Base-by-base conservation (phyloP, 2,113 vertebrate species). In the Syrrhaptes paradoxus region DNA sequence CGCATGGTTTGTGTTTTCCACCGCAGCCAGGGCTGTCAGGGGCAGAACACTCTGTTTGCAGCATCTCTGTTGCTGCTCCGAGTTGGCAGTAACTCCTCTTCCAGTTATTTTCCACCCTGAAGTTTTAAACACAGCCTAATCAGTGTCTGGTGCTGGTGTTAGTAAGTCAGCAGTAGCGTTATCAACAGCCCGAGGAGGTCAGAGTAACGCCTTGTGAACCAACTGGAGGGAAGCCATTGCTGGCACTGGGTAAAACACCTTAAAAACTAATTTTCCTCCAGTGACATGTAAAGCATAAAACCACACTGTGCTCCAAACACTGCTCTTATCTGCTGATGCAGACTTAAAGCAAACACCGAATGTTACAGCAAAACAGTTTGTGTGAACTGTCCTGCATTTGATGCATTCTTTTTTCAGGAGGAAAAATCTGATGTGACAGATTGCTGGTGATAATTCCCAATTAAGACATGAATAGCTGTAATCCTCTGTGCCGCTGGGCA, bases 31-130 rank as follows among this genome's bases (percentile, higher is more conserved):
- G 22, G 5, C 49, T 0, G 7, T 38, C 46, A 6, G 80, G 57
- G 55, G 63, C 54, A 61, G 76, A 91, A 48, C 41, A 9, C n/a
- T 91, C 6, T 77, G 0, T 77, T 87, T 80, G 90, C 85, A 91
- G 81, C 76, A 65, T 51, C 76, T 72, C 10, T 38, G 38, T 54
- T 21, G 59, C 87, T 29, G 75, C 80, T 94, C 90, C 13, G 46
- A 70, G 57, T 87, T 91, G 94, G 87, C 94, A 77, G 63, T 28
- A 32, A 17, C 63, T 76, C 52, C 68, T 52, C 49, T 76, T 59
- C 80, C 7, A 21, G 92, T 80, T 94, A 87, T 96, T 96, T 96
- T 96, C 81, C 90, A 91, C 55, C 41, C 84, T 3, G n/a, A 38
- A 63, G 25, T 74, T 93, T 91, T 57, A 52, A 61, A 77, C 86